Conservation (phyloP, 1,140 invertebrate genomes). For the Araneus ventricosus region DNA sequence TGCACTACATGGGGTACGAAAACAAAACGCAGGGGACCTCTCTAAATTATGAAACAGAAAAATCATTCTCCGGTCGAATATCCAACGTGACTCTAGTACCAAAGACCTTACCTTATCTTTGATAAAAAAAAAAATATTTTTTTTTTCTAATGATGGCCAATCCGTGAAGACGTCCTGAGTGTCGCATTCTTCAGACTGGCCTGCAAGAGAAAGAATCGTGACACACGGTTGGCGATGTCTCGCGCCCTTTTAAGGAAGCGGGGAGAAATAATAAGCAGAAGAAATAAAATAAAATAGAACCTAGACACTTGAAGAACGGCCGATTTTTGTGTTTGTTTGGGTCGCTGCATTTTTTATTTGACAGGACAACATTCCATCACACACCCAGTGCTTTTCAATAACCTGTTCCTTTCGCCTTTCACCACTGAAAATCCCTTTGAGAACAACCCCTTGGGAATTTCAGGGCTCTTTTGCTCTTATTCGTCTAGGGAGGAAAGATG, state of each 20-base stretch:
- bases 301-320: slow-evolving; percentile 24
- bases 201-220: slow-evolving; percentile 12
- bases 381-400: slow-evolving; percentile 53
- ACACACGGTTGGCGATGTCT: slow-evolving; percentile 19
- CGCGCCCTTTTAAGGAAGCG: slow-evolving; percentile 43
- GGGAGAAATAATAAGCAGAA: slow-evolving; percentile 5
- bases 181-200: slow-evolving; percentile 18
- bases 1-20: no score
- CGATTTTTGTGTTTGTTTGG: slow-evolving; percentile 66
- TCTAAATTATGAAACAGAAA: no score
- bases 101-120: slow-evolving; percentile 27
- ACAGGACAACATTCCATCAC: slow-evolving; percentile 69
- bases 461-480: slow-evolving; percentile 24
- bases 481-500: neutral
- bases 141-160: neutral
- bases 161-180: neutral
- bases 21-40: no score
- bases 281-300: neutral
- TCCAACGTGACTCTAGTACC: slow-evolving; percentile 34
- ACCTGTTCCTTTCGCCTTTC: slow-evolving; percentile 43
- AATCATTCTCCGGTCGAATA: no score
- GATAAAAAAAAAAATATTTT: neutral
- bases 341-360: slow-evolving; percentile 64
- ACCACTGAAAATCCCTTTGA: slow-evolving; percentile 17
- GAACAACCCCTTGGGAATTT: neutral